Evolutionary conservation across 2,888 invertebrate genomes (phyloP), one percentile per base, ranked within the genome.

Genomic region (Plutella xylostella): DNA sequence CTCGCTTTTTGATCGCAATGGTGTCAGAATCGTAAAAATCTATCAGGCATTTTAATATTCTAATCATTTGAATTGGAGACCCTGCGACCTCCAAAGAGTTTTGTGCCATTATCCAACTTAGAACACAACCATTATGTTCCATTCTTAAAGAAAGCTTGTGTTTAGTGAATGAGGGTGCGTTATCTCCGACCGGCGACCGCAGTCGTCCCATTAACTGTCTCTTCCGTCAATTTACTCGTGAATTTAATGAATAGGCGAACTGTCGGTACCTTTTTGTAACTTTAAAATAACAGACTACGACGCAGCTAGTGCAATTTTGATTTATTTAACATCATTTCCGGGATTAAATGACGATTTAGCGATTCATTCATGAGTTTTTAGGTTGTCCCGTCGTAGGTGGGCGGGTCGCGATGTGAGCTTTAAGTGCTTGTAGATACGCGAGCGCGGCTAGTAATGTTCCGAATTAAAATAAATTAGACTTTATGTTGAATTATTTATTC

Each of bases 291-390:
- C 57, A 51, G 51, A 56, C 59, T 61, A 61, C 25, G 15, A 15
- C 7, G 9, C 61, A 61, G 17, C 22, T 45, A 48, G 74, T 77
- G 72, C 70, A 79, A 80, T 79, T 82, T 79, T 80, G 78, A 82
- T 79, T 79, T 78, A 80, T 79, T 74, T 72, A 62, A 63, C 60
- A 61, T 63, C 68, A 68, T 79, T 79, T 82, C 82, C 82, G 79
- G 76, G 67, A 65, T 59, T 69, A 74, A 78, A 69, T 67, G 70
- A 64, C 62, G 58, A 61, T 67, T 72, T 68, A 38, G 40, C 19
- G 20, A 28, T 42, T 44, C 47, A 47, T 47, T 45, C 43, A 43
- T 31, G 43, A n/a, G 39, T 45, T 35, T 38, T 34, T 47, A 17
- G 11, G 25, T 12, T 12, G 14, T 12, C 21, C 38, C 4, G 20